Conservation (phyloP, 2,888 invertebrate species). For the Drosophila nr. fundita region DNA sequence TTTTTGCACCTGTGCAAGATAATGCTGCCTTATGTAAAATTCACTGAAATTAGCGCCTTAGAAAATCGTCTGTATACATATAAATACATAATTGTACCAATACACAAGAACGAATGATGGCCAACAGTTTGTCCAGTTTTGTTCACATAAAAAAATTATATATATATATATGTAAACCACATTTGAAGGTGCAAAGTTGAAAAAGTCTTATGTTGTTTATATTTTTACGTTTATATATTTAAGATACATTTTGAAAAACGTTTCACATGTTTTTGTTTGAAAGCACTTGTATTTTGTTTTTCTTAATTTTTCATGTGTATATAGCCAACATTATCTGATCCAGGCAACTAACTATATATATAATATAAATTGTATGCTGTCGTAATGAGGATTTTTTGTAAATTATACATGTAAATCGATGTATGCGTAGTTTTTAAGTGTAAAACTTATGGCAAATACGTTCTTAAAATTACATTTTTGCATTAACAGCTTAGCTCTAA, state of each 20-base stretch:
- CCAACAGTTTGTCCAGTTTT: conserved; percentile 9
- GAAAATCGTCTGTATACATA: not conserved
- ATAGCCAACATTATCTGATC: conserved; percentile 47
- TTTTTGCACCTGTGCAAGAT: conserved; percentile 48
- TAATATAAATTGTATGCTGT: conserved; percentile 47
- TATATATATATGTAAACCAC: conserved; percentile 10
- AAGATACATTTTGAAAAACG: conserved; percentile 1
- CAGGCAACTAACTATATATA: conserved; percentile 39
- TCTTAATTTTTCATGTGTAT: conserved; percentile 39
- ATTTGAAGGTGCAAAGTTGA: conserved; percentile 13
- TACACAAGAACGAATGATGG: conserved; percentile 9
- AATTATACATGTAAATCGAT: conserved; percentile 44
- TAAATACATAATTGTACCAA: not conserved
- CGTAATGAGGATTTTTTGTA: conserved; percentile 54
- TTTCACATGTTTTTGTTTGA: conserved; percentile 6
- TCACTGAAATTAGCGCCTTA: conserved; percentile 54
- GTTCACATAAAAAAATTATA: too few relatives aligned
- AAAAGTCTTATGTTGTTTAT: conserved; percentile 13
- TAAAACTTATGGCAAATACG: conserved; percentile 21
- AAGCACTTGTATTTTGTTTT: conserved; percentile 5
- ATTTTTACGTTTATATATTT: conserved; percentile 3
- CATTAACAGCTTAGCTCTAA: conserved; percentile 25
- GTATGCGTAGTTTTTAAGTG: conserved; percentile 17
- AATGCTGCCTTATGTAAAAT: conserved; percentile 81
- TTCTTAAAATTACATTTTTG: conserved; percentile 38